Evolutionary conservation across 2,888 invertebrate genomes (phyloP), one percentile per base, ranked within the genome.

Genomic region (Lasioglossum marginatum): DNA sequence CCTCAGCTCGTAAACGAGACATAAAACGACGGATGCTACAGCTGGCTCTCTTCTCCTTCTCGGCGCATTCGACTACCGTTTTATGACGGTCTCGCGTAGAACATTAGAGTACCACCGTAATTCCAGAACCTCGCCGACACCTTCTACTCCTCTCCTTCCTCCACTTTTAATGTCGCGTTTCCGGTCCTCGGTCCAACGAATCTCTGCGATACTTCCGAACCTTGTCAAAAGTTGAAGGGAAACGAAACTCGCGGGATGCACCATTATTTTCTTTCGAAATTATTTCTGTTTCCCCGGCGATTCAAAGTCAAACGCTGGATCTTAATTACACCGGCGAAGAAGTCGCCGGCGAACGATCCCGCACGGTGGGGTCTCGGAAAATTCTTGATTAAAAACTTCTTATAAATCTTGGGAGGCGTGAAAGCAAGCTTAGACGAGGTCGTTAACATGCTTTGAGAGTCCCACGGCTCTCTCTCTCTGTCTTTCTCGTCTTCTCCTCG

Each of bases 1-100:
- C 73, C 77, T 66, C 43, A 45, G 74, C 76, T 85, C 86, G 89
- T 88, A 87, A 88, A 86, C 80, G 70, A 77, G 57, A 75, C 77
- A 73, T 85, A 83, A 85, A 79, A 79, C 60, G 12, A 31, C 34
- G 66, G 66, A 66, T 34, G 66, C 31, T 19, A 34, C 10, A 31
- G 27, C 27, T 0, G 63, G 27, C 14, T 2, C 60, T 60, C 60
- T 27, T 60, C 60, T 63, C 27, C 60, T 16, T 16, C 63, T 6
- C 31, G 27, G 1, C 6, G 0, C 12, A 63, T 63, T 31, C 63
- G 63, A 31, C 63, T 31, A 6, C 16, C 19, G 66, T 34, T 66
- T 81, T 71, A 43, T 71, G 10, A 31, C 43, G 27, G 23, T 37
- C 14, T 43, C 40, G 31, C 45, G 27, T 12, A 40, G 8, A 14